phyloP scores from a whole-genome alignment of 2,113 vertebrate species.

The Willisornis vidua region DNA sequence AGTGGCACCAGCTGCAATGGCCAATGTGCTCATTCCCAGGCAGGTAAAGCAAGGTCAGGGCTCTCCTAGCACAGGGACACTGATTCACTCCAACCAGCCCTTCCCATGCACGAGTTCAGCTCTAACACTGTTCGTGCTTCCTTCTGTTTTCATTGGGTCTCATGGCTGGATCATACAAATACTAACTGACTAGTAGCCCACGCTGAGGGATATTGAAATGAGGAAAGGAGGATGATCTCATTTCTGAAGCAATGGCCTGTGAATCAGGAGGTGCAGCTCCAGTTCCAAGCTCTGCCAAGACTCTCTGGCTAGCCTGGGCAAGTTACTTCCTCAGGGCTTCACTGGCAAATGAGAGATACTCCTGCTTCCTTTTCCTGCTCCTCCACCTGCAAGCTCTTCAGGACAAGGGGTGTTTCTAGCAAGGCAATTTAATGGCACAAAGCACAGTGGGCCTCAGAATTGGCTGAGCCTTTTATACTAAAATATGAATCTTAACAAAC shows the following conservation, averaged over 20 bases:
- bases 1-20: not conserved
- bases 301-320: constrained; percentile 9
- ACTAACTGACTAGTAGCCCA: not conserved
- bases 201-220: not conserved
- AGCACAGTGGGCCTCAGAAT: not conserved
- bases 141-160: not conserved
- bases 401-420: not conserved
- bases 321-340: constrained; percentile 19
- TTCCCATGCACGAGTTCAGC: not conserved
- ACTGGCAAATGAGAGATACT: not conserved
- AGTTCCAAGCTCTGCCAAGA: constrained; percentile 2
- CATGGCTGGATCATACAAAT: not conserved
- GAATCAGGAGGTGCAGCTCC: constrained; percentile 22
- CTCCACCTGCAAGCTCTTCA: constrained; percentile 10
- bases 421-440: not conserved
- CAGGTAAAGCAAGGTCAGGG: not conserved
- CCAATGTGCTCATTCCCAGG: not conserved
- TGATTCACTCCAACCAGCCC: not conserved
- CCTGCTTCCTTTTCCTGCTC: not conserved
- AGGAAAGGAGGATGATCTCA: constrained; percentile 13
- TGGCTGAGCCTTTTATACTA: not conserved
- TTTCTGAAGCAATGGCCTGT: constrained; percentile 28
- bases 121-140: not conserved
- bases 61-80: not conserved
- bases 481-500: not conserved